These are phyloP conservation scores for Patella depressa DNA, from an alignment of 2,888 invertebrate species.

Conservation along the genomic window DNA sequence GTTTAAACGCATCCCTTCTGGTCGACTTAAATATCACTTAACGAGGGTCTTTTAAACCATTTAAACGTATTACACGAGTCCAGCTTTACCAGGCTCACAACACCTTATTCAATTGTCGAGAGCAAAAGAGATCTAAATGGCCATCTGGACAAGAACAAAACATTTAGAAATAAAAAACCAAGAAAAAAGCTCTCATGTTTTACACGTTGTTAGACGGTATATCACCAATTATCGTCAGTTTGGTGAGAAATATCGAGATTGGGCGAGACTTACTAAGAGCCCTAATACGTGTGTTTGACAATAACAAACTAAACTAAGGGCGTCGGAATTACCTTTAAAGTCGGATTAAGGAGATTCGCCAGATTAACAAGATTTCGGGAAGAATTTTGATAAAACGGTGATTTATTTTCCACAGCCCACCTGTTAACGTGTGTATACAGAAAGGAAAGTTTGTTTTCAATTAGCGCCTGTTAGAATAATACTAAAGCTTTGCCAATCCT, in stretches of 20 bases:
- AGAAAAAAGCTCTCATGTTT: not conserved
- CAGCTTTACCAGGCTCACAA: not conserved
- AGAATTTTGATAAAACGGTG: not conserved
- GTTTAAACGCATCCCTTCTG: not conserved
- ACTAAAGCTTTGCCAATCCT: not conserved
- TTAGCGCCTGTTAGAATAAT: constrained; percentile 3
- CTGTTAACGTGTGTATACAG: not conserved
- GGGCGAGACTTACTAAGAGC: constrained; percentile 7
- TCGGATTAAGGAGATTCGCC: not conserved
- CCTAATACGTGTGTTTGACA: constrained; percentile 10
- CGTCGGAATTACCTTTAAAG: constrained; percentile 2
- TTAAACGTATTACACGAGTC: not conserved
- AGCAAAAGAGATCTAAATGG: constrained; percentile 7
- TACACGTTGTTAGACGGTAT: constrained; percentile 8
- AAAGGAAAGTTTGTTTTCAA: constrained; percentile 7
- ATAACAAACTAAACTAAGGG: constrained; percentile 1
- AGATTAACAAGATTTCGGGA: not conserved
- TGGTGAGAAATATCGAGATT: constrained; percentile 6
- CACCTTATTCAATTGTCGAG: not conserved
- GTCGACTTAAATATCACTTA: constrained; percentile 8
- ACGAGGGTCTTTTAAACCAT: not conserved
- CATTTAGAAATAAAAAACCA: not conserved
- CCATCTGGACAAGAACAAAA: not conserved
- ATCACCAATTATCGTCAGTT: constrained; percentile 5
- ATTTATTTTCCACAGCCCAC: not conserved